phyloP scores from a whole-genome alignment of 2,888 invertebrate genomes.

The Thera britannica region DNA sequence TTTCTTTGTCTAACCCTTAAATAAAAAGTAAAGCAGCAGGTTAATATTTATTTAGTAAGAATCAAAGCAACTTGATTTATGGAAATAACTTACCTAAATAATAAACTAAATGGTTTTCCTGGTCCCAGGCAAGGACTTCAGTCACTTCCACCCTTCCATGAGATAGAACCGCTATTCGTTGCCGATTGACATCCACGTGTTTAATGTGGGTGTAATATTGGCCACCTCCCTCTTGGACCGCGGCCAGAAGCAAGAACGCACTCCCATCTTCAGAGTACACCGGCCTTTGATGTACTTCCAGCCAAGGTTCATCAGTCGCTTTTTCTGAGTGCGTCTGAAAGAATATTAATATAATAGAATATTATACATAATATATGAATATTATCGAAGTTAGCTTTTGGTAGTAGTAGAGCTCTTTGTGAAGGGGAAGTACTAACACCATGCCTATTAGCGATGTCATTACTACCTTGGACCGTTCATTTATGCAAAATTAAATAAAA shows the following conservation, averaged over 20 bases:
- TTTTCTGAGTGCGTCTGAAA: slow-evolving; percentile 91
- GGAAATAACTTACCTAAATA: slow-evolving; percentile 79
- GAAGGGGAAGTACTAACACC: too few species aligned
- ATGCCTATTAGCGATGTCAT: too few species aligned
- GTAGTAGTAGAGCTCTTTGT: too few species aligned
- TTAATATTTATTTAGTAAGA: slow-evolving; percentile 29
- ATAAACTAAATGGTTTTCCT: slow-evolving; percentile 91
- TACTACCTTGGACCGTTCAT: too few species aligned
- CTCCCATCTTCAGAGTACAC: slow-evolving; percentile 93
- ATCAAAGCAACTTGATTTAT: background rate
- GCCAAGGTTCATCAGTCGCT: slow-evolving; percentile 93
- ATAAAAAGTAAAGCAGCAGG: slow-evolving; percentile 51
- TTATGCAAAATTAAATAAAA: too few species aligned
- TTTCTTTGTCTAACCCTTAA: slow-evolving; percentile 76
- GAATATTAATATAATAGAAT: too few species aligned
- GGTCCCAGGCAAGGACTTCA: slow-evolving; percentile 94
- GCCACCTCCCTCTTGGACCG: slow-evolving; percentile 92
- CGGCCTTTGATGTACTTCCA: slow-evolving; percentile 93
- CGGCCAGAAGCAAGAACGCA: slow-evolving; percentile 92
- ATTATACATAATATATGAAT: too few species aligned
- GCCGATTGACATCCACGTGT: slow-evolving; percentile 92
- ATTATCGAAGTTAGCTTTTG: too few species aligned
- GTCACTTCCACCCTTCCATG: slow-evolving; percentile 94
- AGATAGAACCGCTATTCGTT: slow-evolving; percentile 93
- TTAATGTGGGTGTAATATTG: slow-evolving; percentile 96